A percentile compares a stretch with the other conserved stretches of the same genome.
These are phyloP conservation scores for Stichopus horrens DNA, from an alignment of 53 echinoderm and acorn worm genomes.

Conservation along the genomic window DNA sequence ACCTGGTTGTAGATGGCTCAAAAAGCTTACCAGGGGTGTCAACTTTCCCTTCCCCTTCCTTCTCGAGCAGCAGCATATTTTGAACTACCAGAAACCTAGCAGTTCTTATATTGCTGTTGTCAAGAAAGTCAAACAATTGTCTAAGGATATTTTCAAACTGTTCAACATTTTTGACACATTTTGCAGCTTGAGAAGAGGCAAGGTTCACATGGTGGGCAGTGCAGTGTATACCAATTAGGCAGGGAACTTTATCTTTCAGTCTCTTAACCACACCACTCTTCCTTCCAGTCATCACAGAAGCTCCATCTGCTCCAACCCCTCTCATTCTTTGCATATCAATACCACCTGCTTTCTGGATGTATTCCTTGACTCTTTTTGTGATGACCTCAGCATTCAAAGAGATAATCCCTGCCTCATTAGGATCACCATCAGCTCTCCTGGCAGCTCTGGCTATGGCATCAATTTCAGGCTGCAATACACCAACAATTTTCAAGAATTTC, in stretches of 20 bases:
- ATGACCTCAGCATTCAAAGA: conserved; percentile 62
- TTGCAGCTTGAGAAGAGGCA: conserved; percentile 60
- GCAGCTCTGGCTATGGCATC: conserved; percentile 32
- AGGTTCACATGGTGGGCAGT: conserved; percentile 58
- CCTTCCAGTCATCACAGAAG: conserved; percentile 57
- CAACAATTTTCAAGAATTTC: conserved; percentile 53
- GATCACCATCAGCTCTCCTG: conserved; percentile 40
- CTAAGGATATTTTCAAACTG: conserved; percentile 48
- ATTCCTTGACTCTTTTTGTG: conserved; percentile 58
- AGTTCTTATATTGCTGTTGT: conserved; percentile 58
- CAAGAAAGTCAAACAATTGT: conserved; percentile 62
- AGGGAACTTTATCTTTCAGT: conserved; percentile 51
- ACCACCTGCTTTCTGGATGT: conserved; percentile 40
- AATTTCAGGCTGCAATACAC: conserved; percentile 48
- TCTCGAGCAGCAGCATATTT: conserved; percentile 18
- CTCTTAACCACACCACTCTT: conserved; percentile 55
- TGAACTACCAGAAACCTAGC: conserved; percentile 51
- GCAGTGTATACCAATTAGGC: conserved; percentile 64
- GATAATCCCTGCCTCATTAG: conserved; percentile 25
- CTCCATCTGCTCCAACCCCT: conserved; percentile 65
- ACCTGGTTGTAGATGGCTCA: conserved; percentile 60
- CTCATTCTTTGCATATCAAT: conserved; percentile 55
- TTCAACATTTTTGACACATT: conserved; percentile 55
- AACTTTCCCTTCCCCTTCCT: conserved; percentile 27
- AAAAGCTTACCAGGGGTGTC: conserved; percentile 50